Evolutionary conservation across 1,140 invertebrate species (phyloP).

Genomic region (Colletes gigas): DNA sequence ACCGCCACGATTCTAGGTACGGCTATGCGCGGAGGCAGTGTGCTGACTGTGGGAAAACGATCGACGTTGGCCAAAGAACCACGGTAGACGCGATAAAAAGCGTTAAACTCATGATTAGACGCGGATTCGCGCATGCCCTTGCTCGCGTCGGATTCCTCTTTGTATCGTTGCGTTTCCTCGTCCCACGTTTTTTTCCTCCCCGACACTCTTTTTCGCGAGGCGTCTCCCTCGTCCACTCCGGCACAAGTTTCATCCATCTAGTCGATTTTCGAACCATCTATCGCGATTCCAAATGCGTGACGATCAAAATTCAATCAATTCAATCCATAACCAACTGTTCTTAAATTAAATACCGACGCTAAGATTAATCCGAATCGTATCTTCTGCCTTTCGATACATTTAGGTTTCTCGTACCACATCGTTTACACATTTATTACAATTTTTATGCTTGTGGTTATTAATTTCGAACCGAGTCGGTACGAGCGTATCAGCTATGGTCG

Average conservation of each 20-base stretch:
- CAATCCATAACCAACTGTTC: too few relatives aligned
- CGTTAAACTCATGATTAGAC: slow-evolving; percentile 78
- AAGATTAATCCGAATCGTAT: too few relatives aligned
- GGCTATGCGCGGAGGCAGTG: slow-evolving; percentile 32
- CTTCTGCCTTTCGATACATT: too few relatives aligned
- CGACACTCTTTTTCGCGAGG: not conserved
- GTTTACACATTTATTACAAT: too few relatives aligned
- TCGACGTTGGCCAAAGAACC: slow-evolving; percentile 63
- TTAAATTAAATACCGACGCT: too few relatives aligned
- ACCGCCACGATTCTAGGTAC: slow-evolving; percentile 52
- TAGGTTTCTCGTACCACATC: too few relatives aligned
- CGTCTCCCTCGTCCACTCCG: not conserved
- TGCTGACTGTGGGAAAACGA: slow-evolving; percentile 77
- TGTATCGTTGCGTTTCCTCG: slow-evolving; percentile 43
- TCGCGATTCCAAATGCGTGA: slow-evolving; percentile 22
- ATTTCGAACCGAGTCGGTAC: too few relatives aligned
- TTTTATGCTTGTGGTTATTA: too few relatives aligned
- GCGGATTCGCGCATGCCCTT: slow-evolving; percentile 77
- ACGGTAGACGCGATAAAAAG: slow-evolving; percentile 69
- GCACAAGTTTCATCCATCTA: slow-evolving; percentile 70
- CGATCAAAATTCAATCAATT: not conserved
- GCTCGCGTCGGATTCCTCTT: slow-evolving; percentile 64
- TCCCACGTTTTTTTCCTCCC: slow-evolving; percentile 7
- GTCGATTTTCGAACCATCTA: slow-evolving; percentile 39
- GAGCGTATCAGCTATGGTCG: not conserved